Percentiles rank a stretch among this genome's conserved stretches.
Evolutionary conservation across 1,140 invertebrate species (phyloP).

Genomic region (Drosophila triauraria): DNA sequence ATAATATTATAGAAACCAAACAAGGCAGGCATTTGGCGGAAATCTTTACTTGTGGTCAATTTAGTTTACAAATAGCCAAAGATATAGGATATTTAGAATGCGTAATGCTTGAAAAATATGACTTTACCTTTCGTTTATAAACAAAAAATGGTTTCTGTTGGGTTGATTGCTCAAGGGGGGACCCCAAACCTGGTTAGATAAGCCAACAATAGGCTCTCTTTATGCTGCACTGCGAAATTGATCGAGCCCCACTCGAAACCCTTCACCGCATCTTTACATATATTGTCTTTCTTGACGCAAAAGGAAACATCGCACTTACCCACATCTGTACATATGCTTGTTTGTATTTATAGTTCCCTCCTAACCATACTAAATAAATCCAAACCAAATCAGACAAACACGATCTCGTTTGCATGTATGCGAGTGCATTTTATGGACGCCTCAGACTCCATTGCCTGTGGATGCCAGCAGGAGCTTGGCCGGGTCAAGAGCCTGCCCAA

Average conservation of each 20-base stretch:
- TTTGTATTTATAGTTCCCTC: conserved; percentile 46
- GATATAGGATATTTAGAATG: neutral
- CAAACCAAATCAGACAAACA: conserved; percentile 24
- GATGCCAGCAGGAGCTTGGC: conserved; percentile 62
- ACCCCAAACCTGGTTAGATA: conserved; percentile 3
- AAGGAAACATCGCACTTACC: conserved; percentile 31
- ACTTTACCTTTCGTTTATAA: conserved; percentile 8
- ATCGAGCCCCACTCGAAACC: no score
- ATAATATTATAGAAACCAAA: neutral
- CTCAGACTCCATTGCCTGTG: conserved; percentile 65
- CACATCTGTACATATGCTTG: conserved; percentile 42
- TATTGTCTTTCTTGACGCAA: neutral
- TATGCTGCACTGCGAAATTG: no score
- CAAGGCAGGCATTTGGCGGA: neutral
- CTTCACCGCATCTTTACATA: conserved; percentile 12
- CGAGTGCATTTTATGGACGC: conserved; percentile 72
- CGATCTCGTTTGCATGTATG: conserved; percentile 31
- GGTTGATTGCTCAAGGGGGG: conserved; percentile 6
- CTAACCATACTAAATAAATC: conserved; percentile 43
- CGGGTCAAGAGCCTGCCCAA: conserved; percentile 41
- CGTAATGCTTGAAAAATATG: neutral
- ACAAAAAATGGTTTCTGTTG: conserved; percentile 8
- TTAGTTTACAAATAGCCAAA: neutral
- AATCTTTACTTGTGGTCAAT: neutral
- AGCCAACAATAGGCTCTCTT: conserved; percentile 10